These are phyloP conservation scores for Amphimallon solstitiale DNA, from an alignment of 2,888 invertebrate species.

Conservation along the genomic window DNA sequence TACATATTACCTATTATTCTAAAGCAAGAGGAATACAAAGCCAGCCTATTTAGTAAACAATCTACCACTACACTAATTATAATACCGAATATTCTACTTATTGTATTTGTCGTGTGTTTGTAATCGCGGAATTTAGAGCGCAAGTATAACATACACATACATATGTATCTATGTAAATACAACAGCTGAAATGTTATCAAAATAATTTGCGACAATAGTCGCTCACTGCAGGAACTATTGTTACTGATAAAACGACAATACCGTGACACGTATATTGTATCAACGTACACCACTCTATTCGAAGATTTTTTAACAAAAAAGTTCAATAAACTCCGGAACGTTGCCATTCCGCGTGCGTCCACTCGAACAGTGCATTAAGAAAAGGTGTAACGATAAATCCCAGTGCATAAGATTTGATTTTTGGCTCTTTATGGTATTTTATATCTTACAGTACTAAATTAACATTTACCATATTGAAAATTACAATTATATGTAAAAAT, in stretches of 20 bases:
- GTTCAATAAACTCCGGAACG: slow-evolving; percentile 29
- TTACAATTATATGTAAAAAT: too few species aligned
- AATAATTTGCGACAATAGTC: slow-evolving; percentile 19
- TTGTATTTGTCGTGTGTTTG: background rate
- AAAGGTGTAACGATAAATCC: slow-evolving; percentile 16
- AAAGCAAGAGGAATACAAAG: too few species aligned
- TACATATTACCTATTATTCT: too few species aligned
- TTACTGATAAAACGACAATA: slow-evolving; percentile 31
- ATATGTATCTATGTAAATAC: background rate
- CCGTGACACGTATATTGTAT: slow-evolving; percentile 25
- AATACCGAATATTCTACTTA: background rate
- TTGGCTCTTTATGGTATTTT: background rate
- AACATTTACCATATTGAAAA: too few species aligned
- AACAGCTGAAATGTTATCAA: background rate
- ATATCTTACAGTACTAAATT: background rate
- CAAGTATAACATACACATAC: too few species aligned
- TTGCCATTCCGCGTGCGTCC: slow-evolving; percentile 7
- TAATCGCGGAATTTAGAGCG: background rate
- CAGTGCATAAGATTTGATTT: background rate
- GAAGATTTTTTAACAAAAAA: slow-evolving; percentile 24
- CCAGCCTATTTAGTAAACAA: too few species aligned
- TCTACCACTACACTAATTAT: too few species aligned
- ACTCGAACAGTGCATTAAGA: slow-evolving; percentile 20
- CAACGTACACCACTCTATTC: slow-evolving; percentile 16
- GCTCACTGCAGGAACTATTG: slow-evolving; percentile 17